Evolutionary conservation across 2,797 vertebrate species (phyloP), one percentile per base, ranked within the genome.

Genomic region (Poecile montanus): DNA sequence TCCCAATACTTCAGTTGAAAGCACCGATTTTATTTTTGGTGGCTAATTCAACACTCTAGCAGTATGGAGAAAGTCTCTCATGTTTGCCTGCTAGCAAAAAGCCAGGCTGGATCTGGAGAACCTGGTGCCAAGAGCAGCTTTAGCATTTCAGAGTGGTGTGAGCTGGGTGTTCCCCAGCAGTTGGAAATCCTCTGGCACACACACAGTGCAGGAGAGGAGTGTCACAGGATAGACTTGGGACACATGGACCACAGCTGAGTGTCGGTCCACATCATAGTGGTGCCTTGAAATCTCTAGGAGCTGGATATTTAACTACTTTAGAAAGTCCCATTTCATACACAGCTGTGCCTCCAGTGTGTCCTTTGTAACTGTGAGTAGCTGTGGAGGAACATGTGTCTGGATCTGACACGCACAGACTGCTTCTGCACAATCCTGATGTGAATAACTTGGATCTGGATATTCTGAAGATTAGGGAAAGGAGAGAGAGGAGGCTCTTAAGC

Each of bases 191-290:
- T 44, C 47, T 79, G 61, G 44, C 58, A 81, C n/a, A 53, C 45
- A 45, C 16, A 29, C 1, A 34, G 57, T 0, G 0, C 47, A 16
- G 51, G 63, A 71, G 47, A 50, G 42, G 16, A 36, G 6, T 44
- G 27, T 48, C 56, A 44, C 32, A 56, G 56, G 25, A 26, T 5
- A 73, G 54, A 16, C 40, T 29, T 4, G 7, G 76, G 63, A 70
- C 48, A 66, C 60, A 16, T 5, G n/a, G 30, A 50, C 45, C 23
- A 48, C 36, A 85, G 61, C 54, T 72, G 58, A 50, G 29, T 62
- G 36, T 7, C 0, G 4, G 27, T 63, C 47, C 40, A 54, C 29
- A 51, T 68, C 6, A 2, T 2, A 38, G 9, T 0, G 1, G 34
- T 81, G 51, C 58, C 34, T 84, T 84, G 58, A 62, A 62, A 63